Evolutionary conservation across 23 tunicate species (phyloP), one percentile per base, ranked within the genome.

Genomic region (Ciona savignyi): DNA sequence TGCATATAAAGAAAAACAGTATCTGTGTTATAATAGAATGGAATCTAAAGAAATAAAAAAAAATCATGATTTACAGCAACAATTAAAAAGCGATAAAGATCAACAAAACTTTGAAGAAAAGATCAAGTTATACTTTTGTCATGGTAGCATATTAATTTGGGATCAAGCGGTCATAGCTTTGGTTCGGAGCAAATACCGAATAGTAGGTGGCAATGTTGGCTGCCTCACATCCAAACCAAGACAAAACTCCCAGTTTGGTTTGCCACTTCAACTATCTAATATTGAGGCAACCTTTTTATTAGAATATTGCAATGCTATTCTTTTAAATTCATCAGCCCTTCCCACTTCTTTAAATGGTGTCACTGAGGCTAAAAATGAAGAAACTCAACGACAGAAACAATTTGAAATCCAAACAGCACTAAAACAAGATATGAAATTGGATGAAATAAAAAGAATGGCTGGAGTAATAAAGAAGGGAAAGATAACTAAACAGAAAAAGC

Each of bases 221-320:
- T 83, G 96, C 62, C 81, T 73, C 60, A 78, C 87, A 42, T 29
- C 51, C 27, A 88, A 88, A 72, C 87, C 96, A 77, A 49, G 87
- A 27, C 96, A 88, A 68, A 73, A 64, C 61, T 66, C 60, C 11
- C 87, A 82, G 35, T 49, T 76, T 4, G 30, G 83, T 23, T 22
- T 88, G 3, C 96, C 96, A 3, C 22, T 88, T 20, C 72, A 71
- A 51, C 42, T 88, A 48, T 77, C 71, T 72, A 88, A 81, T 27
- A 65, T 88, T 30, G 96, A 88, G 64, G 96, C 84, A 48, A 81
- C 66, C 4, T 88, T 31, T 88, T 34, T 88, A 0, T 3, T 81
- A 25, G 35, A 77, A 2, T 70, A 63, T 62, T 29, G 29, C 26
- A 32, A 67, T 2, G 64, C 74, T 32, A 28, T 9, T 1, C 6